Percentiles rank a stretch among this genome's conserved stretches.
These are phyloP conservation scores for Cantharis flavilabris DNA, from an alignment of 2,888 invertebrate species.

Conservation along the genomic window DNA sequence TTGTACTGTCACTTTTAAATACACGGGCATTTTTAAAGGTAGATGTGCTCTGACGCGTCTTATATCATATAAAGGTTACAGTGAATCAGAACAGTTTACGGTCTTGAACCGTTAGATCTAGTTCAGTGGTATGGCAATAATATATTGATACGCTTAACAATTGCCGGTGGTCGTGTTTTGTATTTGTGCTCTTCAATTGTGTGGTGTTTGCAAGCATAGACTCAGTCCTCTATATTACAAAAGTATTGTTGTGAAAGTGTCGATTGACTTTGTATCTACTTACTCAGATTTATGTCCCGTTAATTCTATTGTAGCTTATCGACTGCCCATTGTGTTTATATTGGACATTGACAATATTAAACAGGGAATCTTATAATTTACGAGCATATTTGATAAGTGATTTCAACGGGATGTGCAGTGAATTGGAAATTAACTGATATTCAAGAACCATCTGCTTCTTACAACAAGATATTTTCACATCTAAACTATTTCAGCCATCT, in stretches of 20 bases:
- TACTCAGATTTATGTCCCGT: slow-evolving; percentile 55
- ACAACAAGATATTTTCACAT: neutral
- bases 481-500: slow-evolving; percentile 32
- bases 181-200: slow-evolving; percentile 48
- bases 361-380: slow-evolving; percentile 47
- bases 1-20: slow-evolving; percentile 43
- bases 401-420: slow-evolving; percentile 49
- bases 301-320: slow-evolving; percentile 52
- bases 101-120: slow-evolving; percentile 44
- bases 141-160: slow-evolving; percentile 43
- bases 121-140: slow-evolving; percentile 49
- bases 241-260: slow-evolving; percentile 43
- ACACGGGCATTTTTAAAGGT: slow-evolving; percentile 38
- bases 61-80: slow-evolving; percentile 41
- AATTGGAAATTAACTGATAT: slow-evolving; percentile 50
- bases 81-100: slow-evolving; percentile 32
- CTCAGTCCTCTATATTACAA: slow-evolving; percentile 33
- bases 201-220: slow-evolving; percentile 48
- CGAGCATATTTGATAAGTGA: slow-evolving; percentile 46
- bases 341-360: slow-evolving; percentile 54
- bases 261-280: slow-evolving; percentile 49
- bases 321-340: slow-evolving; percentile 54
- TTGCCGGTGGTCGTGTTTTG: slow-evolving; percentile 48
- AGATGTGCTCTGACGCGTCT: slow-evolving; percentile 33
- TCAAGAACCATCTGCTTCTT: slow-evolving; percentile 48